Evolutionary conservation across 2,888 invertebrate species (phyloP).

Genomic region (Oeneis ivallda): DNA sequence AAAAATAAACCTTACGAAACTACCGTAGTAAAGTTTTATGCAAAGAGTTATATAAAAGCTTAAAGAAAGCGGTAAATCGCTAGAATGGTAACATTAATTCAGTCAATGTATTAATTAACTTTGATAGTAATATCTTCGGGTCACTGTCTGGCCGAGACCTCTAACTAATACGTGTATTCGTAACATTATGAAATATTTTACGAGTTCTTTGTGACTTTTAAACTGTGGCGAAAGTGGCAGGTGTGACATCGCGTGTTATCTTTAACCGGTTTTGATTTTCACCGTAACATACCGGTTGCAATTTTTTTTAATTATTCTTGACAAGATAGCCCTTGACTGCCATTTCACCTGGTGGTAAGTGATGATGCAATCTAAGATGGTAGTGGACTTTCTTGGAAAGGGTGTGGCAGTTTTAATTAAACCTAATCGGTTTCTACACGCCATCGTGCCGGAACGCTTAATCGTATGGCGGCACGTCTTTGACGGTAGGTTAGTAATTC

Average conservation of each 20-base stretch:
- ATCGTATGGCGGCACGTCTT: no score
- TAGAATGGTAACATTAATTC: neutral
- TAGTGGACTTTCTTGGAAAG: no score
- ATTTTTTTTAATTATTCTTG: neutral
- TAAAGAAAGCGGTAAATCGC: neutral
- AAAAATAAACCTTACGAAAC: neutral
- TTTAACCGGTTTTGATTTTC: conserved; percentile 61
- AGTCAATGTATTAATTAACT: conserved; percentile 17
- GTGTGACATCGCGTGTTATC: conserved; percentile 47
- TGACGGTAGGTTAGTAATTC: no score
- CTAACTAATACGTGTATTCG: conserved; percentile 48
- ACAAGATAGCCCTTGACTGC: no score
- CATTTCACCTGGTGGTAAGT: no score
- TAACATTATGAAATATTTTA: conserved; percentile 45
- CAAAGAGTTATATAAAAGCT: neutral
- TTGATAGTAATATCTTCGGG: conserved; percentile 38
- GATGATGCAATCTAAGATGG: no score
- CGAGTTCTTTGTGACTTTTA: conserved; percentile 40
- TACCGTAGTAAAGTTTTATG: neutral
- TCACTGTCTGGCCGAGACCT: conserved; percentile 69
- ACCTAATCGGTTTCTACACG: no score
- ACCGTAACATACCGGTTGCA: conserved; percentile 58
- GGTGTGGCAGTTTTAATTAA: no score
- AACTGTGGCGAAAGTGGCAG: conserved; percentile 63
- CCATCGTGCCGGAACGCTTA: no score